Evolutionary conservation across 1,140 invertebrate genomes (phyloP), one percentile per base, ranked within the genome.

Genomic region (Zaprionus africanus): DNA sequence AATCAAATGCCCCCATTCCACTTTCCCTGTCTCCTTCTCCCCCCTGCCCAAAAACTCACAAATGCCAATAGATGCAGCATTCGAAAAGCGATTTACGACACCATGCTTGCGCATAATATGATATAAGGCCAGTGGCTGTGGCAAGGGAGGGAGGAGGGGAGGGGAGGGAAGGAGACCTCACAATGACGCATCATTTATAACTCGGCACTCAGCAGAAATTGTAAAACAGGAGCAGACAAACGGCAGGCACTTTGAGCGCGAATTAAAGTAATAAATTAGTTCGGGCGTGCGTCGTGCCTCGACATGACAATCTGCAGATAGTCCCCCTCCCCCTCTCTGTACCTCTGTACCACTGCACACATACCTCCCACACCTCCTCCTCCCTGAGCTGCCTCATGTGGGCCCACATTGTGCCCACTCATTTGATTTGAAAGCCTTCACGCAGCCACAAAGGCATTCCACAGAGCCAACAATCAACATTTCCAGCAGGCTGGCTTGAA

Each of bases 201-300:
- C 75, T 82, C 76, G 72, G 79, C 79, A 81, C 79, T 81, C 77
- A 79, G 72, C 79, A 76, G 65, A 79, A 81, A 82, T 82, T 82
- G 79, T 82, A 79, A 82, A 82, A 79, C 76, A 79, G 76, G 61
- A 81, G 58, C 64, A 79, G 77, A 81, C 77, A 79, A 79, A 81
- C 77, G 79, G 76, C 79, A 79, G 79, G 77, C 79, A 79, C 79
- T 82, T 82, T 68, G 74, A 82, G 72, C 70, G 80, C 70, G 77
- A 84, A 82, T 82, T 82, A 84, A 82, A 84, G 79, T 82, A 73
- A 84, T 84, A 84, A 84, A 84, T 84, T 84, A 82, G 79, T 79
- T 79, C 77, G 66, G 71, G 57, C 64, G 66, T 62, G 61, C 66
- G 78, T 60, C 60, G 62, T 54, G 60, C 17, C 63, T 38, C 75